These are phyloP conservation scores for Aegotheles bennettii DNA, from an alignment of 2,113 vertebrate genomes.

Conservation along the genomic window DNA sequence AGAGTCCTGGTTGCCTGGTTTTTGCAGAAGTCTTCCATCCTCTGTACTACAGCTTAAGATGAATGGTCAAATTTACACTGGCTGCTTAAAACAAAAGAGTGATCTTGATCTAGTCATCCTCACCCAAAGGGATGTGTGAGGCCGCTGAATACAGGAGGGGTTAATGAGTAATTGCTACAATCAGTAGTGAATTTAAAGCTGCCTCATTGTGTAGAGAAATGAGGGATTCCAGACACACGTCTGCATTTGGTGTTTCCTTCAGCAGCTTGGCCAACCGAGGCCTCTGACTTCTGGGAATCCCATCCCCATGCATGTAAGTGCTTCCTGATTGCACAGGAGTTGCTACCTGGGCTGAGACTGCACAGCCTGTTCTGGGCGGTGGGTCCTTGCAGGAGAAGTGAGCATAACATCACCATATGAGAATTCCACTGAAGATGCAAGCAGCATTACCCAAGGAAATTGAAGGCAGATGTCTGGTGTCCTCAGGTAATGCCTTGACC, in stretches of 20 bases:
- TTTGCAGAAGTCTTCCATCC: not conserved
- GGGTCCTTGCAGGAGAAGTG: not conserved
- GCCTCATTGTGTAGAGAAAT: not conserved
- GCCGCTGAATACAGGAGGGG: not conserved
- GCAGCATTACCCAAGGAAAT: not conserved
- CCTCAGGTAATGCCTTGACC: not conserved
- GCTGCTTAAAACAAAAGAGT: not conserved
- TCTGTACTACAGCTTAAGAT: not conserved
- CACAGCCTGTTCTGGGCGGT: not conserved
- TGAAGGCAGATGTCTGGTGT: not conserved
- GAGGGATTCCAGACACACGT: not conserved
- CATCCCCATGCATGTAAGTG: not conserved
- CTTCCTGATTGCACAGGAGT: not conserved
- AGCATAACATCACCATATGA: not conserved
- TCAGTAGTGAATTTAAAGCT: not conserved
- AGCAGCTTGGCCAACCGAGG: not conserved
- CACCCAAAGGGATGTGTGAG: not conserved
- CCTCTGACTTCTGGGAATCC: not conserved
- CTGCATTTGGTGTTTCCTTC: not conserved
- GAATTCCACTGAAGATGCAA: not conserved
- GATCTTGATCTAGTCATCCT: not conserved
- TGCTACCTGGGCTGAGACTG: not conserved
- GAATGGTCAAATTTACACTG: not conserved
- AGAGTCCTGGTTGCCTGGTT: not conserved
- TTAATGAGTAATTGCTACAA: not conserved